Evolutionary conservation across 2,113 vertebrate species (phyloP), one percentile per base, ranked within the genome.

Genomic region (Megaceryle torquata): DNA sequence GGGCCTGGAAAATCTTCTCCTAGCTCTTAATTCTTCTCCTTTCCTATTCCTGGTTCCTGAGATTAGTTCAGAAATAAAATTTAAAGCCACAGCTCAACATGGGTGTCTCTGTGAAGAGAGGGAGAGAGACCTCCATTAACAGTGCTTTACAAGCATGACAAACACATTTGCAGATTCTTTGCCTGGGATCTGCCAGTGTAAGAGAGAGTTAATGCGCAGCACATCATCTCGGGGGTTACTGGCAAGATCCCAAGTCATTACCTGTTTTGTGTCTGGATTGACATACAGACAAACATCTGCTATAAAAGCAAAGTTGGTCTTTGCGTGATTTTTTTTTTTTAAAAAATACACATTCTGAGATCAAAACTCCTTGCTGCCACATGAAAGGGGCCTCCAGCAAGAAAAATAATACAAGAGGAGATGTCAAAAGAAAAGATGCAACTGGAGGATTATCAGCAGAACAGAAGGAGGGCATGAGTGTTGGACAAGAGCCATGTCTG

Each of bases 121-220:
- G n/a, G n/a, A 28, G 71, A 54, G 14, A 70, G 5, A 51, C 43
- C 82, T 24, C 54, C 26, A 20, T 44, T 54, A 74, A 70, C 7
- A 46, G 28, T 11, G 18, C 46, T 77, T 70, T 51, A 82, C 60
- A 56, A 91, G 76, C 51, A 61, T 2, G 1, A 31, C 24, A 67
- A 56, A 65, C 20, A 51, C 71, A 84, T 81, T 31, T 68, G 53
- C 43, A 74, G 65, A 65, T 43, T 69, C 57, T 53, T 48, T 71
- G 89, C 82, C 37, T 31, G 74, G 35, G 44, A 89, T 48, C 13
- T 84, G 64, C 24, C 77, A 69, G 13, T 5, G 6, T 75, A 84
- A 88, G 60, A 87, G 33, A 68, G 61, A 94, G 82, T 88, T 95
- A 74, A 92, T 86, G 77, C 88, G 53, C 65, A 91, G n/a, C 70